phyloP scores from a whole-genome alignment of 2,888 invertebrate genomes.

The Andrena camellia region DNA sequence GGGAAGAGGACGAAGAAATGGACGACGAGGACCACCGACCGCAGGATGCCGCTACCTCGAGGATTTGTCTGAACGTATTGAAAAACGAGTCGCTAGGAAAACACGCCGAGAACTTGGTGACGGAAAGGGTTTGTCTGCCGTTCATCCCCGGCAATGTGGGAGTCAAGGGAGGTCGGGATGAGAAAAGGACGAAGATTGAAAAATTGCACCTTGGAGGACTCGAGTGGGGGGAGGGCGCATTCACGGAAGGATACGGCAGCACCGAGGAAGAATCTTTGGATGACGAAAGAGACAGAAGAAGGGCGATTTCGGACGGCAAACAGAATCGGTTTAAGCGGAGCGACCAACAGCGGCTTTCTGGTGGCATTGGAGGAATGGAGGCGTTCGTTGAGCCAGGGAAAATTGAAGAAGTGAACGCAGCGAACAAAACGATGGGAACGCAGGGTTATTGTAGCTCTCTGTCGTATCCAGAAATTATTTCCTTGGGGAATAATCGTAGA shows the following conservation, averaged over 20 bases:
- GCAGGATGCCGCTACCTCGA: constrained; percentile 20
- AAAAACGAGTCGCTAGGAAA: constrained; percentile 8
- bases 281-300: neutral
- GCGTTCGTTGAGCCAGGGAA: neutral
- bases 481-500: neutral
- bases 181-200: constrained; percentile 45
- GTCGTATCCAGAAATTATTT: neutral
- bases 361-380: neutral
- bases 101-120: constrained; percentile 17
- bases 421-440: neutral
- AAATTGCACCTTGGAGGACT: constrained; percentile 50
- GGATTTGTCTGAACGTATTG: constrained; percentile 42
- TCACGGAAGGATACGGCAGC: constrained; percentile 38
- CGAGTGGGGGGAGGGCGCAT: constrained; percentile 67
- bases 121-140: constrained; percentile 69
- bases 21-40: neutral
- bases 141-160: neutral
- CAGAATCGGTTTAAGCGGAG: constrained; percentile 1
- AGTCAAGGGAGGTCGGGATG: neutral
- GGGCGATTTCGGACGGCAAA: neutral
- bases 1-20: constrained; percentile 3
- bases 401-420: neutral
- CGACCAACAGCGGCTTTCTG: neutral
- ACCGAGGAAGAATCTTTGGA: neutral
- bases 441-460: neutral